Base-by-base conservation (phyloP, 2,888 invertebrate genomes). In the Proisotoma minuta region DNA sequence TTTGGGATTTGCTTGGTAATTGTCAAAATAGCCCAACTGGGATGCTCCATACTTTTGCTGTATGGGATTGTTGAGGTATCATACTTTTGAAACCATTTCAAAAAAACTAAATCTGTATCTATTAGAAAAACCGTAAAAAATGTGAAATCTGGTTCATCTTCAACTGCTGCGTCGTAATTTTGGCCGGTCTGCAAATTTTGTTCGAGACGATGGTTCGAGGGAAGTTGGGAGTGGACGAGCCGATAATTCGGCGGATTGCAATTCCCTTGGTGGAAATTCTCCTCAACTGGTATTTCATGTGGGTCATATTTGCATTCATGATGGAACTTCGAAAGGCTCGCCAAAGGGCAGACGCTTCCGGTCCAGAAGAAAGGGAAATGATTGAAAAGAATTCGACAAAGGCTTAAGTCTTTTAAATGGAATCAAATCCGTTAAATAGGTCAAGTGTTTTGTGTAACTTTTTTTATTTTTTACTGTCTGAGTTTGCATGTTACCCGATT, bases 301-400 rank as follows among this genome's bases (percentile, higher is more conserved):
- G 65, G 65, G 65, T 65, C 3, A 52, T 65, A 53, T 65, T 26
- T 50, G 65, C 65, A 39, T 65, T 65, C 27, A 65, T 65, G 65
- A 34, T 43, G 43, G 58, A 65, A 26, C 56, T 65, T n/a, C 58
- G 61, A 48, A 20, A 28, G 52, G 28, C 18, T 10, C 54, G 59
- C 26, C 56, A 59, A 2, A 54, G 54, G 3, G 24, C 57, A 1
- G 58, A 26, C n/a, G 51, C 61, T 15, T 61, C 60, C 18, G 57
- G 54, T 20, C 48, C 53, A 23, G 60, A 61, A 50, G 60, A 65
- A 24, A 57, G 58, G 3, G 52, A 50, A 54, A 59, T 8, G 34
- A 34, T 34, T 8, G 15, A 34, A 15, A 34, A 10, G n/a, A n/a
- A n/a, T n/a, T n/a, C n/a, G n/a, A n/a, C n/a, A n/a, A n/a, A n/a